These are phyloP conservation scores for Lepidotrigona ventralis DNA, from an alignment of 1,140 invertebrate genomes.

Conservation along the genomic window DNA sequence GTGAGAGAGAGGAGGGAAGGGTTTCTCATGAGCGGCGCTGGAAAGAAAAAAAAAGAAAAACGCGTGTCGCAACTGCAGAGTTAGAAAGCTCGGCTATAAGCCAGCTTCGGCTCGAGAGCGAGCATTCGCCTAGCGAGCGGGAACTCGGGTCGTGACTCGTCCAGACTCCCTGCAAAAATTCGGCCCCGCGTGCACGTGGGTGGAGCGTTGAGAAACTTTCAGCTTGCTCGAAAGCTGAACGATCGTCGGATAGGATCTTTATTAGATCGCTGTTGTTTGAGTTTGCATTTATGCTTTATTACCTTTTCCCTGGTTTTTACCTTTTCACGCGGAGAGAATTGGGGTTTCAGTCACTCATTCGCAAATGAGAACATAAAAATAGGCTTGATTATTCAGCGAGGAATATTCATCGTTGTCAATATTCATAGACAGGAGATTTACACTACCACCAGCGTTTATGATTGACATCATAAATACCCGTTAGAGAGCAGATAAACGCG, in stretches of 20 bases:
- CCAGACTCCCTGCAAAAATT: conserved; percentile 11
- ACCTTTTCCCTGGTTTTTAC: too few relatives aligned
- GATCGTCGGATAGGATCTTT: not conserved
- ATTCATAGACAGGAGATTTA: too few relatives aligned
- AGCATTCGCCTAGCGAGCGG: not conserved
- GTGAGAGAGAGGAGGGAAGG: conserved; percentile 6
- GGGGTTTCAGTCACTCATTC: too few relatives aligned
- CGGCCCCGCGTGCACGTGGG: not conserved
- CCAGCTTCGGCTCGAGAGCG: not conserved
- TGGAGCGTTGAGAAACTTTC: not conserved
- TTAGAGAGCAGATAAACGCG: not conserved
- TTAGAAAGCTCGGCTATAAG: conserved; percentile 52
- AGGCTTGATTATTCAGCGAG: too few relatives aligned
- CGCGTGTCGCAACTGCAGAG: conserved; percentile 41
- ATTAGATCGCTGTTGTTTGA: too few relatives aligned
- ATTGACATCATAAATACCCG: not conserved
- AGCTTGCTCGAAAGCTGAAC: not conserved
- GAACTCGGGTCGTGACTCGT: conserved; percentile 31
- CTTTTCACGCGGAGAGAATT: too few relatives aligned
- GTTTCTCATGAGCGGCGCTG: conserved; percentile 44
- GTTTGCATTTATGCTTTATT: too few relatives aligned
- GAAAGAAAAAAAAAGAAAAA: conserved; percentile 2
- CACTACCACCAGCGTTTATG: not conserved
- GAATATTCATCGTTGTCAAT: too few relatives aligned
- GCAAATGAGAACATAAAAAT: too few relatives aligned